These are phyloP conservation scores for Hozukius guyotensis DNA, from an alignment of 2,797 vertebrate genomes.

Conservation along the genomic window DNA sequence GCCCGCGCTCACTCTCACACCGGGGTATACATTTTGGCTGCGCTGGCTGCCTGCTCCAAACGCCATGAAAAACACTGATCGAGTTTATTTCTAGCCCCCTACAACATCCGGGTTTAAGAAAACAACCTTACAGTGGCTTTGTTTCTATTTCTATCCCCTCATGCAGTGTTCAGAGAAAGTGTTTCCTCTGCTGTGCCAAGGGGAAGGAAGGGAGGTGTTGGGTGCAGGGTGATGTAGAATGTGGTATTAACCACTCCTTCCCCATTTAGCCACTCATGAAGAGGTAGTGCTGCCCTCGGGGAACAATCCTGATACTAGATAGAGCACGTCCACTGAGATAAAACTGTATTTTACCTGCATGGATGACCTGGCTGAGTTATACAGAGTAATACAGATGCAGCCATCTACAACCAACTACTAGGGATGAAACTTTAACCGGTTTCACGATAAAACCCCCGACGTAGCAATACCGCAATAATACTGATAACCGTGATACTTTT, in stretches of 20 bases:
- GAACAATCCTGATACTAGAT: constrained; percentile 2
- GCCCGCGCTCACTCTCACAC: too few relatives aligned
- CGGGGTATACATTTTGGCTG: too few relatives aligned
- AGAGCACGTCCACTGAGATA: constrained; percentile 4
- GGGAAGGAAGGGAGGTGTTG: constrained; percentile 38
- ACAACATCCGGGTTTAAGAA: background rate
- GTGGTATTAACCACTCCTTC: constrained; percentile 7
- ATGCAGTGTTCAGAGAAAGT: background rate
- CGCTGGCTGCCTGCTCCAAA: too few relatives aligned
- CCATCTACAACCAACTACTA: background rate
- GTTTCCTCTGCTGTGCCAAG: constrained; percentile 3
- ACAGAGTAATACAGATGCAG: background rate
- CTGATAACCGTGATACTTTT: background rate
- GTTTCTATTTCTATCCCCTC: background rate
- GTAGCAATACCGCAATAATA: background rate
- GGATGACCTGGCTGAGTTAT: background rate
- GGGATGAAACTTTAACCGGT: background rate
- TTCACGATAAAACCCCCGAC: background rate
- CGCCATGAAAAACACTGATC: too few relatives aligned
- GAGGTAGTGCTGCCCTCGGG: background rate
- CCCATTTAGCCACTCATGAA: background rate
- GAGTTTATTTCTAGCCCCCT: background rate
- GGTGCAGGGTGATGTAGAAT: constrained; percentile 1
- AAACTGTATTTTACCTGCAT: constrained; percentile 4
- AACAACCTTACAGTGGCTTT: background rate